Conservation (phyloP, 2,113 vertebrate species). For the Nymphicus hollandicus region DNA sequence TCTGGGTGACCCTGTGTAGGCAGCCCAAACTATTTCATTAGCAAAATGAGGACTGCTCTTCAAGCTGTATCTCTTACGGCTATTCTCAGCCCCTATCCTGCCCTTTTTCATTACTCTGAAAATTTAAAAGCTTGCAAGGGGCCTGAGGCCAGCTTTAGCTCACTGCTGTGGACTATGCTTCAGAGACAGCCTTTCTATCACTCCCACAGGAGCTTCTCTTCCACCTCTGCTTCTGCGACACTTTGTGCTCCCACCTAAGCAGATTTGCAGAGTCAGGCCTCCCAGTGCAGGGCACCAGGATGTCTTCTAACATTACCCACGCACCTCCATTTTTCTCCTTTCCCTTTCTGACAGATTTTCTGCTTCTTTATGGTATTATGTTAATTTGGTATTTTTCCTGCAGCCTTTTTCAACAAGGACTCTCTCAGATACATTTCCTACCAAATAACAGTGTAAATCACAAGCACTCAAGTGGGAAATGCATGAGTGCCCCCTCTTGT, state of each 20-base stretch:
- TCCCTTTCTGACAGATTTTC: neutral
- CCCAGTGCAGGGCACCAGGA: neutral
- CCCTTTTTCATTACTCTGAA: neutral
- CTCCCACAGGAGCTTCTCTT: neutral
- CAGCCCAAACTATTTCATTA: conserved; percentile 19
- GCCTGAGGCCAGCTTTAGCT: neutral
- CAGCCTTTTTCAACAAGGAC: neutral
- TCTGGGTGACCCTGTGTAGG: neutral
- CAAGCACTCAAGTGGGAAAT: conserved; percentile 16
- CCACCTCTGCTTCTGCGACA: neutral
- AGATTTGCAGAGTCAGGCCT: neutral
- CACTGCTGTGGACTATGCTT: neutral
- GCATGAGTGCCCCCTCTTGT: conserved; percentile 70
- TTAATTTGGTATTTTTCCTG: conserved; percentile 21
- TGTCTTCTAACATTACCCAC: neutral
- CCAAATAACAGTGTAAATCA: neutral
- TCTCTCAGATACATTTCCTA: neutral
- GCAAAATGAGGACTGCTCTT: neutral
- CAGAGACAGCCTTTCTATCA: neutral
- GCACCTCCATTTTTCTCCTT: neutral
- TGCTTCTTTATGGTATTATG: neutral
- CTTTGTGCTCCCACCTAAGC: fast-evolving
- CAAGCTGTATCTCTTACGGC: neutral
- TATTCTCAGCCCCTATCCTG: neutral
- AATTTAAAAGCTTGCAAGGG: neutral